Conservation (phyloP, 2,797 vertebrate genomes). For the Acanthornis magna region DNA sequence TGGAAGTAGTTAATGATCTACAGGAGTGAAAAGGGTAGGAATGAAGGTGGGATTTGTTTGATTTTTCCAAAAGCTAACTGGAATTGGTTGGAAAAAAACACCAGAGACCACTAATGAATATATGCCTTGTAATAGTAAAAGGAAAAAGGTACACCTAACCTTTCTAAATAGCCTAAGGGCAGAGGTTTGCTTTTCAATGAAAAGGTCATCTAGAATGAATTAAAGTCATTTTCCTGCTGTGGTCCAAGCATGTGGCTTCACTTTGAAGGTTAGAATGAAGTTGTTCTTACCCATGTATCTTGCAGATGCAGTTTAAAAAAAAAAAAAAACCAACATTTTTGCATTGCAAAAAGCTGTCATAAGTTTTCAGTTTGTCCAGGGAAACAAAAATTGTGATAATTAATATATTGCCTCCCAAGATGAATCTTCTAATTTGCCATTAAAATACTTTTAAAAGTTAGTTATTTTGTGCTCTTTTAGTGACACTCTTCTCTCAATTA, state of each 20-base stretch:
- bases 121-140: slow-evolving; percentile 15
- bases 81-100: neutral
- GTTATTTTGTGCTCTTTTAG: neutral
- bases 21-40: neutral
- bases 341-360: neutral
- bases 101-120: slow-evolving; percentile 25
- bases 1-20: slow-evolving; percentile 43
- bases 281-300: slow-evolving; percentile 30
- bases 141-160: slow-evolving; percentile 60
- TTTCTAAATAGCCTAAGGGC: slow-evolving; percentile 58
- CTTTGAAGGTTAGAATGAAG: slow-evolving; percentile 64
- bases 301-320: neutral
- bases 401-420: neutral
- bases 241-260: slow-evolving; percentile 50
- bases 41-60: slow-evolving; percentile 4
- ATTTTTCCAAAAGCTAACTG: slow-evolving; percentile 10
- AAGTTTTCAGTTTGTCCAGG: neutral
- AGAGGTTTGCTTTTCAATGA: slow-evolving; percentile 66
- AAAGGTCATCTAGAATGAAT: slow-evolving; percentile 73
- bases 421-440: neutral
- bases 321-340: neutral
- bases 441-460: neutral
- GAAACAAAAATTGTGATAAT: slow-evolving; percentile 3
- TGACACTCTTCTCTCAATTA: neutral
- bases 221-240: slow-evolving; percentile 66